Base-by-base conservation (phyloP, 2,888 invertebrate genomes). In the Tineola bisselliella region DNA sequence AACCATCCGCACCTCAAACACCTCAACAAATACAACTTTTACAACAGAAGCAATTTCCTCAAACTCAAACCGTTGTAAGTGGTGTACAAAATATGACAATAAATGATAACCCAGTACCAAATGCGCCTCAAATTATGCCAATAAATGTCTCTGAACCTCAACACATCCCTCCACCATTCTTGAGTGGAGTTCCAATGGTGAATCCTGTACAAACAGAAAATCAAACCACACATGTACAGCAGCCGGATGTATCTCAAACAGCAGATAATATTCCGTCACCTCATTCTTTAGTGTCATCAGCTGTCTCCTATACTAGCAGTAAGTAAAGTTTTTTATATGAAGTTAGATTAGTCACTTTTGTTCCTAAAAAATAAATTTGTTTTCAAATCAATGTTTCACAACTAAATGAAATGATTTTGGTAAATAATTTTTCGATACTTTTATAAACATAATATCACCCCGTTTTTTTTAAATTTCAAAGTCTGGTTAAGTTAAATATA, bases 131-230 rank as follows among this genome's bases (percentile, higher is more conserved):
- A 18, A 31, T 52, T 71, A 69, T 2, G 25, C 44, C 52, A 11
- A 44, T 31, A 59, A 30, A 10, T 10, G 38, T 38, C 10, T 12
- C 30, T 30, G 19, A 30, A 65, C 63, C 68, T 43, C 74, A 71
- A 17, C 66, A 67, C 54, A 63, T 77, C 10, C 84, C 86, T 57
- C 84, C 88, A 57, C 83, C 86, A 44, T 88, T 86, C 68, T 75
- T 84, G 63, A 77, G 86, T 31, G 88, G 88, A 65, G 86, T 90
- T 8, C 88, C 88, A 31, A 81, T 87, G 74, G 88, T 88, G 19
- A 88, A 84, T 62, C 84, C 88, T 33, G 76, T 77, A 66, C 68
- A 72, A 69, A 72, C 72, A 68, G 66, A 64, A 48, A 58, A 67
- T 56, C 63, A 69, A n/a, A 66, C 65, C 63, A 10, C 38, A 38